Percentiles rank a stretch among this genome's conserved stretches.
These are phyloP conservation scores for Aplodontia rufa DNA, from an alignment of 2,113 vertebrate genomes.

Conservation along the genomic window DNA sequence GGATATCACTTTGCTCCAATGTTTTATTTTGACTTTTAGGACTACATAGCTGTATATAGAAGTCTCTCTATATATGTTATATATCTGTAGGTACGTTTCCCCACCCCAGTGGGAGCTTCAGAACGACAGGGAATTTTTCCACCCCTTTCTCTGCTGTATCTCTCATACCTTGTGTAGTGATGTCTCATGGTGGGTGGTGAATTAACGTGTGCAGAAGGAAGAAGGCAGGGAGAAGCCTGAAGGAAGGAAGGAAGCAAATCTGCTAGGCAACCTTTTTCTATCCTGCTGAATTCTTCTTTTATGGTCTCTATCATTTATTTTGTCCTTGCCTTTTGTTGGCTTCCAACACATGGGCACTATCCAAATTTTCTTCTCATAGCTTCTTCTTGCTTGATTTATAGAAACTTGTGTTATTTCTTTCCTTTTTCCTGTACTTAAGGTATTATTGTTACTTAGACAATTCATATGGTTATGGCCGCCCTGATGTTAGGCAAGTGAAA, in stretches of 20 bases:
- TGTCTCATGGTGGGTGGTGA: background rate
- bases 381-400: background rate
- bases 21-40: background rate
- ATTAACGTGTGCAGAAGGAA: background rate
- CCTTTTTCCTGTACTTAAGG: background rate
- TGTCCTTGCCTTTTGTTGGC: background rate
- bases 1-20: background rate
- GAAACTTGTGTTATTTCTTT: background rate
- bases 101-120: background rate
- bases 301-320: background rate
- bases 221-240: background rate
- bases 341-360: background rate
- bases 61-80: no score
- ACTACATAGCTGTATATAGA: no score
- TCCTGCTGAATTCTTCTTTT: fast-evolving
- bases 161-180: background rate
- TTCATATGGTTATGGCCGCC: background rate
- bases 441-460: background rate
- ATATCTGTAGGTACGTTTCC: background rate
- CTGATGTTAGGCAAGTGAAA: background rate
- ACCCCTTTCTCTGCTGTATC: background rate
- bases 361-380: background rate
- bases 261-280: background rate
- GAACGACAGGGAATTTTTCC: background rate
- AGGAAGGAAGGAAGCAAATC: background rate